Conservation (phyloP, 2,797 vertebrate genomes). For the Chromobotia macracanthus region DNA sequence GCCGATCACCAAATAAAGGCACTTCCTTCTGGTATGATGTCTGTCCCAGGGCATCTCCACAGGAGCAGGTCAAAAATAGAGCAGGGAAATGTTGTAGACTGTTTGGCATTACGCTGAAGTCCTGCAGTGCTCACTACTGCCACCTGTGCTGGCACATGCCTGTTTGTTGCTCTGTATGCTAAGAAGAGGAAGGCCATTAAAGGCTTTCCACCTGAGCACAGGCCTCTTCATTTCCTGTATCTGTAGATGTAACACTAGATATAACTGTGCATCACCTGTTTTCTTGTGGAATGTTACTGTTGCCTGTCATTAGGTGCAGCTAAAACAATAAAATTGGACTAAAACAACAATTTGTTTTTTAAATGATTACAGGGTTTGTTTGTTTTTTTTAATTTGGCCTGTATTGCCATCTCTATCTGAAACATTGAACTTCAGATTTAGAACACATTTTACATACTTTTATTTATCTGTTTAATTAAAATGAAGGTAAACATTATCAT, state of each 20-base stretch:
- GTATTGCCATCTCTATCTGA: too few relatives aligned
- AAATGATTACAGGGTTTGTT: too few relatives aligned
- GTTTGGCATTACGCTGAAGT: slow-evolving; percentile 20
- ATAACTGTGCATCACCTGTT: too few relatives aligned
- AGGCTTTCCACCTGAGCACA: not conserved
- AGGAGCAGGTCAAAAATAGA: slow-evolving; percentile 64
- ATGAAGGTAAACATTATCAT: too few relatives aligned
- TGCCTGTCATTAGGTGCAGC: too few relatives aligned
- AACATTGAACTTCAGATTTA: too few relatives aligned
- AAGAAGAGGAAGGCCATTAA: not conserved
- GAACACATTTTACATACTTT: too few relatives aligned
- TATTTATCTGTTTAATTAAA: too few relatives aligned
- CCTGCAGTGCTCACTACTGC: slow-evolving; percentile 23
- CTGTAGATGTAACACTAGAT: not conserved
- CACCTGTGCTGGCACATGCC: slow-evolving; percentile 48
- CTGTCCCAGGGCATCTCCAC: slow-evolving; percentile 60
- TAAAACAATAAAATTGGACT: too few relatives aligned
- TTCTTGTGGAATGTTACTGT: too few relatives aligned
- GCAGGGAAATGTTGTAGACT: slow-evolving; percentile 63
- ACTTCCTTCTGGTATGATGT: slow-evolving; percentile 63
- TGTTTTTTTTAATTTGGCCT: too few relatives aligned
- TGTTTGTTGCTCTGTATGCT: slow-evolving; percentile 31
- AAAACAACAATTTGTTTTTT: too few relatives aligned
- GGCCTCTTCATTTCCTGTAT: not conserved
- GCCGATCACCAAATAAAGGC: slow-evolving; percentile 68